These are phyloP conservation scores for Polypedilum pembai DNA, from an alignment of 1,140 invertebrate genomes.

Conservation along the genomic window DNA sequence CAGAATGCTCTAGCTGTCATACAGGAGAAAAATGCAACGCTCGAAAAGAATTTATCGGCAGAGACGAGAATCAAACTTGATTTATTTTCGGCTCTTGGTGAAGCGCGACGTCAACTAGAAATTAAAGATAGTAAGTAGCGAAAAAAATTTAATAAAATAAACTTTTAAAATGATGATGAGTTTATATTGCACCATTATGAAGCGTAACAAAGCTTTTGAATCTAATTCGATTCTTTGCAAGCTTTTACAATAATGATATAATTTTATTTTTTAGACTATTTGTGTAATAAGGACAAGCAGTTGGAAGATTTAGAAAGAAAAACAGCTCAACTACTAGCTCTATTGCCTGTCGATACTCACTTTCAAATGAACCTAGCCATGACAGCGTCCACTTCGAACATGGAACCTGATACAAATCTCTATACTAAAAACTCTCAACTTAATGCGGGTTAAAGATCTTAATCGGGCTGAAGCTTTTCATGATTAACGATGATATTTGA, in stretches of 20 bases:
- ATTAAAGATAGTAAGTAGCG: conserved; percentile 82
- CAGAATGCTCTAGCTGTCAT: conserved; percentile 70
- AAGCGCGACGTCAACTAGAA: conserved; percentile 86
- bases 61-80: conserved; percentile 94
- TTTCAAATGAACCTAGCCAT: background rate
- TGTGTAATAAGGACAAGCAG: conserved; percentile 78
- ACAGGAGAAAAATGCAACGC: conserved; percentile 79
- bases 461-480: background rate
- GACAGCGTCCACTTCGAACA: background rate
- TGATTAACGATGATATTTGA: conserved; percentile 18
- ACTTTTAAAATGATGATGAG: too few species aligned
- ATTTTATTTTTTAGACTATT: conserved; percentile 52
- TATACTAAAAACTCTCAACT: conserved; percentile 14
- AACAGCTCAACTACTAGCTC: conserved; percentile 83
- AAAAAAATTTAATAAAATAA: too few species aligned
- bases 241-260: too few species aligned
- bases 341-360: conserved; percentile 60
- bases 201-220: too few species aligned
- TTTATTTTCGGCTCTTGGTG: conserved; percentile 90
- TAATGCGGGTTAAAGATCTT: background rate
- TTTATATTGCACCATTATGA: too few species aligned
- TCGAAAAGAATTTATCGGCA: conserved; percentile 87
- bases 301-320: conserved; percentile 83
- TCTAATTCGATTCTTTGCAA: too few species aligned
- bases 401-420: background rate